These are phyloP conservation scores for Neoniphon sammara DNA, from an alignment of 2,797 vertebrate genomes.

Conservation along the genomic window DNA sequence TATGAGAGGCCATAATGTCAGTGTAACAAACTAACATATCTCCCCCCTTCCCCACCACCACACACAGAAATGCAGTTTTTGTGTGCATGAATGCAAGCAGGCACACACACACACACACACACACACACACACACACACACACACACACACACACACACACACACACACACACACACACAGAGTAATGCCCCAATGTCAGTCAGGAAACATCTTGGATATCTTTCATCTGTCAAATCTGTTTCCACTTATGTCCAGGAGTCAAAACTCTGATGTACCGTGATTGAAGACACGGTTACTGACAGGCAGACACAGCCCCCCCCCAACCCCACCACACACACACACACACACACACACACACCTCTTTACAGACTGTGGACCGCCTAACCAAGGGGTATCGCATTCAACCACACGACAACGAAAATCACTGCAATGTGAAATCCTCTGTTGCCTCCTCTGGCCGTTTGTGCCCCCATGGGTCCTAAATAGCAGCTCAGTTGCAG, in stretches of 20 bases:
- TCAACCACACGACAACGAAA: constrained; percentile 60
- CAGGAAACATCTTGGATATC: constrained; percentile 82
- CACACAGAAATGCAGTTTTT: not conserved
- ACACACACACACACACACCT: constrained; percentile 15
- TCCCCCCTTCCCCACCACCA: no score
- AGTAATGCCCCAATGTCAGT: constrained; percentile 72
- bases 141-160: not conserved
- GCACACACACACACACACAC: not conserved
- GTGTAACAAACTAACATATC: no score
- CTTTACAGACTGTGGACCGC: constrained; percentile 62
- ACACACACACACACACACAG: constrained; percentile 72
- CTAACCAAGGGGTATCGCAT: constrained; percentile 53
- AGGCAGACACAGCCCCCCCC: constrained; percentile 55
- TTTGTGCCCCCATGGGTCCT: not conserved
- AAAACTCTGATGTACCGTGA: constrained; percentile 75
- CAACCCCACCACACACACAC: no score
- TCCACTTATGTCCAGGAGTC: constrained; percentile 74
- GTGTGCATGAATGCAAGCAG: not conserved
- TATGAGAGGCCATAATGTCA: no score
- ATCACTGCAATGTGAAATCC: constrained; percentile 43
- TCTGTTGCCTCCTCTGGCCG: constrained; percentile 18
- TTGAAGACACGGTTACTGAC: constrained; percentile 69
- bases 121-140: not conserved
- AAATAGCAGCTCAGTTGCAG: not conserved
- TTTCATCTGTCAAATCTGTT: constrained; percentile 81